Conservation (phyloP, 2,888 invertebrate genomes). For the Mythimna vitellina region DNA sequence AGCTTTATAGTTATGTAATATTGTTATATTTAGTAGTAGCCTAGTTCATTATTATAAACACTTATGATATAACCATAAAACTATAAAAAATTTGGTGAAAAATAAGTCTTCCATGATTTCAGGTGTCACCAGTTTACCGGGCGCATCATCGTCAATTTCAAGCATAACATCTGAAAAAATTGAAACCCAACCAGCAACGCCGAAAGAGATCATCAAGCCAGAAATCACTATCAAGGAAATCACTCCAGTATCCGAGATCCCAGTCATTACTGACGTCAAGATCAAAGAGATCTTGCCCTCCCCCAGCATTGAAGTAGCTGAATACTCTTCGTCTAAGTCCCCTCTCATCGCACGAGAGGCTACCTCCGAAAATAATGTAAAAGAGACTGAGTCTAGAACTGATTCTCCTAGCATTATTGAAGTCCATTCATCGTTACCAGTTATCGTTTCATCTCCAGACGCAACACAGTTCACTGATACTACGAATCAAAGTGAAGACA, state of each 20-base stretch:
- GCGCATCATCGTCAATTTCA: constrained; percentile 70
- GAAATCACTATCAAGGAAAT: constrained; percentile 91
- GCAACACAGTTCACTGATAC: constrained; percentile 66
- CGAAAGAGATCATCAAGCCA: constrained; percentile 78
- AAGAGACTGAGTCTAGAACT: constrained; percentile 68
- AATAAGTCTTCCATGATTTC: constrained; percentile 60
- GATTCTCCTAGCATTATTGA: constrained; percentile 77
- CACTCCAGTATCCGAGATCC: constrained; percentile 89
- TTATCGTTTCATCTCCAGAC: constrained; percentile 62
- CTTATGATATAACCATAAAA: too few species aligned
- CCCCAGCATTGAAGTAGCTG: constrained; percentile 80
- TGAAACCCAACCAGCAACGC: constrained; percentile 65
- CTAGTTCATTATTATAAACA: too few species aligned
- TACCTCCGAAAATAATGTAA: constrained; percentile 78
- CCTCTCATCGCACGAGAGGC: constrained; percentile 85
- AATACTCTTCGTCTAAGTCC: constrained; percentile 85
- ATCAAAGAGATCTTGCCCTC: constrained; percentile 86
- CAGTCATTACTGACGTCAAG: constrained; percentile 84
- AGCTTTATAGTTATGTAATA: too few species aligned
- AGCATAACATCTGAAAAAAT: constrained; percentile 69
- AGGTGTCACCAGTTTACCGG: constrained; percentile 84
- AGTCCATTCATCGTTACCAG: constrained; percentile 69
- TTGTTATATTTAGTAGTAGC: too few species aligned
- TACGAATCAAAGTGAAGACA: constrained; percentile 70
- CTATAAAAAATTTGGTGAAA: too few species aligned